Conservation (phyloP, 2,797 vertebrate genomes). For the Oryzias sinensis region DNA sequence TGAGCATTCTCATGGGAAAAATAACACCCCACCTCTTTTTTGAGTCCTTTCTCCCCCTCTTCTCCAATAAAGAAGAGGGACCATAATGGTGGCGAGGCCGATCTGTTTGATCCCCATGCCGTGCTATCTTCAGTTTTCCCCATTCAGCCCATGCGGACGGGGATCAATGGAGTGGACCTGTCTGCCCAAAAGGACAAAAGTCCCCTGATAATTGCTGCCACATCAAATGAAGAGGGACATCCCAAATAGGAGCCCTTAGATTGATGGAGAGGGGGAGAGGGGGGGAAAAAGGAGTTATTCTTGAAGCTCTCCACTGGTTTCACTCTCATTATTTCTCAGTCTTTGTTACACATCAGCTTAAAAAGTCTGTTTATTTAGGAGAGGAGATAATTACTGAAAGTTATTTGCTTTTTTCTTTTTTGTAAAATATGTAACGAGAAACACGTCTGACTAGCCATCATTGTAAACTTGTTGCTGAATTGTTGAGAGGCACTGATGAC, state of each 20-base stretch:
- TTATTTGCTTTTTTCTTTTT: background rate
- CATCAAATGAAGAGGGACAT: slow-evolving; percentile 86
- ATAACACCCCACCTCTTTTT: slow-evolving; percentile 70
- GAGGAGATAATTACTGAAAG: background rate
- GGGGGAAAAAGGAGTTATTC: slow-evolving; percentile 57
- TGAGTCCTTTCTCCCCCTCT: slow-evolving; percentile 43
- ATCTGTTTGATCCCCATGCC: slow-evolving; percentile 80
- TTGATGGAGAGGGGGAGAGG: slow-evolving; percentile 66
- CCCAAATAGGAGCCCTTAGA: slow-evolving; percentile 78
- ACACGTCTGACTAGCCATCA: too few relatives aligned
- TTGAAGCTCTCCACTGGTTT: slow-evolving; percentile 57
- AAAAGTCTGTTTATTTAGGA: slow-evolving; percentile 10
- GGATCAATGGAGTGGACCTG: slow-evolving; percentile 85
- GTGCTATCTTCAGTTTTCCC: slow-evolving; percentile 73
- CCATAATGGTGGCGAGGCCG: slow-evolving; percentile 65
- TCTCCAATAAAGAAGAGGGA: slow-evolving; percentile 61
- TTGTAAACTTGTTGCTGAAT: too few relatives aligned
- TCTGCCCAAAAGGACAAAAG: slow-evolving; percentile 81
- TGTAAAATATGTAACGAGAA: too few relatives aligned
- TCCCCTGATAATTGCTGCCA: slow-evolving; percentile 87
- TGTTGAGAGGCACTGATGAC: too few relatives aligned
- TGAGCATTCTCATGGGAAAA: slow-evolving; percentile 86
- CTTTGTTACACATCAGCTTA: slow-evolving; percentile 31
- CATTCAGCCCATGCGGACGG: slow-evolving; percentile 77
- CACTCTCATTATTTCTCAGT: slow-evolving; percentile 27